Percentiles rank a stretch among this genome's conserved stretches.
phyloP scores from a whole-genome alignment of 1,140 invertebrate species.

The Nebria ingens region DNA sequence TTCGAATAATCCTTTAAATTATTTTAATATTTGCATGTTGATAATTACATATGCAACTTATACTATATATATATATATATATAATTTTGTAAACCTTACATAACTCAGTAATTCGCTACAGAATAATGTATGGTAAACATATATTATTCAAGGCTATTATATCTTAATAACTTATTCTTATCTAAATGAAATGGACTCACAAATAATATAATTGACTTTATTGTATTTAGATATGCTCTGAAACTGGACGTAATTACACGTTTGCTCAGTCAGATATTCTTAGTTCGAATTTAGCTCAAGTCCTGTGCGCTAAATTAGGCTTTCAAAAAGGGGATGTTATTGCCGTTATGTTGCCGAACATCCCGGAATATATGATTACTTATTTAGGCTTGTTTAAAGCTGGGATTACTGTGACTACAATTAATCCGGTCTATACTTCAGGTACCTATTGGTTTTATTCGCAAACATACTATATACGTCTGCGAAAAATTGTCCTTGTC shows the following conservation, averaged over 20 bases:
- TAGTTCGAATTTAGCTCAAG: constrained; percentile 53
- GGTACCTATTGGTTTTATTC: constrained; percentile 38
- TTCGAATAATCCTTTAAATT: constrained; percentile 1
- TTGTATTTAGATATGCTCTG: constrained; percentile 46
- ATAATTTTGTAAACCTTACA: constrained; percentile 14
- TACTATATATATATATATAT: constrained; percentile 2
- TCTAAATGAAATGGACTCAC: background rate
- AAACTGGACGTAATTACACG: constrained; percentile 58
- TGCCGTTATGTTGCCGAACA: constrained; percentile 59
- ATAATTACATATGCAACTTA: background rate
- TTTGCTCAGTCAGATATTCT: constrained; percentile 51
- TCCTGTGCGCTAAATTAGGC: constrained; percentile 51
- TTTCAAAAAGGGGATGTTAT: constrained; percentile 57
- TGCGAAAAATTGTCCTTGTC: too few relatives aligned
- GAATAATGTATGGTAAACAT: background rate
- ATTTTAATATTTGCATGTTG: background rate
- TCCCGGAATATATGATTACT: constrained; percentile 58
- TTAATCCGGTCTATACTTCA: constrained; percentile 70
- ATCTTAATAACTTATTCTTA: background rate
- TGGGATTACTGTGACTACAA: constrained; percentile 58
- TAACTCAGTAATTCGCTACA: background rate
- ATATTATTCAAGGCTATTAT: background rate
- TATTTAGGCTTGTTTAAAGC: constrained; percentile 54
- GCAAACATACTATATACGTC: too few relatives aligned
- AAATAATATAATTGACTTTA: background rate